phyloP scores from a whole-genome alignment of 2,888 invertebrate genomes.

The Drosophila putrida region DNA sequence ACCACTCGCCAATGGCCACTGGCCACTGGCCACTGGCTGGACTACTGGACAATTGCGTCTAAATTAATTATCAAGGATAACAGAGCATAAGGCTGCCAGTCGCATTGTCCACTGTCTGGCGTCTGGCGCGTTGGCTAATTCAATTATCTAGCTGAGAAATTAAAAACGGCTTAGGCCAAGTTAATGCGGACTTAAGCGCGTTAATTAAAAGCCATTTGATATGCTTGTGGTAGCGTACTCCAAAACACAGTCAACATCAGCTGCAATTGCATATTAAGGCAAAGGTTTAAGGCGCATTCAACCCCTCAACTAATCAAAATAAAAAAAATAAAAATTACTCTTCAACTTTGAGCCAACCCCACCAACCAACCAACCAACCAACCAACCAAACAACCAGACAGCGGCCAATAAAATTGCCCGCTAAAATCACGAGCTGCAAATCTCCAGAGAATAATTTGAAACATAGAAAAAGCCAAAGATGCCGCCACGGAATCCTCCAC shows the following conservation, averaged over 20 bases:
- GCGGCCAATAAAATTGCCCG: constrained; percentile 62
- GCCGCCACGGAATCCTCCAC: constrained; percentile 71
- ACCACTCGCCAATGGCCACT: constrained; percentile 6
- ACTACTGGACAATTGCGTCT: constrained; percentile 67
- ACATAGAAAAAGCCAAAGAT: constrained; percentile 75
- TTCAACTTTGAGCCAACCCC: constrained; percentile 3
- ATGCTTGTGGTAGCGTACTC: constrained; percentile 28
- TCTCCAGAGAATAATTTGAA: constrained; percentile 77
- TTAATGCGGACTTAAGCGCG: constrained; percentile 80
- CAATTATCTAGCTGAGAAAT: constrained; percentile 75
- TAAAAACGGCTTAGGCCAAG: constrained; percentile 80
- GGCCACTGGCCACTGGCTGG: constrained; percentile 6
- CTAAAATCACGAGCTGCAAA: constrained; percentile 79
- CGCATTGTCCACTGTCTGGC: constrained; percentile 43
- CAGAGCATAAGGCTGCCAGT: constrained; percentile 56
- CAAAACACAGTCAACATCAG: constrained; percentile 27
- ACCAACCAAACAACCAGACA: not conserved
- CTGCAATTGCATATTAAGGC: constrained; percentile 64
- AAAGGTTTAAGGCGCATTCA: constrained; percentile 29
- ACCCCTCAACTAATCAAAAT: not conserved
- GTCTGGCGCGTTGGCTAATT: constrained; percentile 66
- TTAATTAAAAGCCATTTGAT: constrained; percentile 78
- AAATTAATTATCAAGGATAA: constrained; percentile 82
- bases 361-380: not conserved
- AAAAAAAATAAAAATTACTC: not conserved